Conservation (phyloP, 2,888 invertebrate genomes). For the Microdon myrmicae region DNA sequence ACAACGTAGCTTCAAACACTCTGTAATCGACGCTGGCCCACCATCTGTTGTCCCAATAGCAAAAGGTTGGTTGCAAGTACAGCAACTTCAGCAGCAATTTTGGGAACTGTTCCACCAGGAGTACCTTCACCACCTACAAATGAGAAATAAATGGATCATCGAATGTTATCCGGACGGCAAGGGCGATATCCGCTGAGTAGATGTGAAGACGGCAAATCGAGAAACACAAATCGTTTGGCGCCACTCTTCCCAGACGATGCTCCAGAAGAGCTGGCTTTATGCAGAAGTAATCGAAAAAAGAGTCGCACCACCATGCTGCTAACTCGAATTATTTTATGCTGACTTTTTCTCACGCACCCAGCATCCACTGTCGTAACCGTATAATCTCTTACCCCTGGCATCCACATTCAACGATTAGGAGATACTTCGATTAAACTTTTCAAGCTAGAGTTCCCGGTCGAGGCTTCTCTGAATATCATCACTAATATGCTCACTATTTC, state of each 20-base stretch:
- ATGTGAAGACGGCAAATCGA: not conserved
- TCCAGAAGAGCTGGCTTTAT: not conserved
- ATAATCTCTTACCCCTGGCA: slow-evolving; percentile 7
- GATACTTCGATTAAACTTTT: slow-evolving; percentile 5
- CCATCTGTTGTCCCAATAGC: slow-evolving; percentile 1
- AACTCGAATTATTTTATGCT: not conserved
- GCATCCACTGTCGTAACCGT: not conserved
- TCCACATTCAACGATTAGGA: slow-evolving; percentile 10
- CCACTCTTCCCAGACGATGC: slow-evolving; percentile 1
- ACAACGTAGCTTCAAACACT: slow-evolving; percentile 5
- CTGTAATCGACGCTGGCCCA: slow-evolving; percentile 1
- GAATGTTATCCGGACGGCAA: slow-evolving; percentile 2
- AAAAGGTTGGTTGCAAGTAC: slow-evolving; percentile 4
- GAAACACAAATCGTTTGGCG: slow-evolving; percentile 1
- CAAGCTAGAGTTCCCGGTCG: slow-evolving; percentile 4
- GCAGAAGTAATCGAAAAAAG: slow-evolving; percentile 1
- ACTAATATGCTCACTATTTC: not conserved
- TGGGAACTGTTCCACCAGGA: slow-evolving; percentile 3
- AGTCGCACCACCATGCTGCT: not conserved
- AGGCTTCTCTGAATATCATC: slow-evolving; percentile 4
- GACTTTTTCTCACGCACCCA: not conserved
- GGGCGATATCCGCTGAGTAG: not conserved
- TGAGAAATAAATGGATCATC: slow-evolving; percentile 6
- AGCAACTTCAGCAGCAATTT: slow-evolving; percentile 2
- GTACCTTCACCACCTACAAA: slow-evolving; percentile 3